phyloP scores from a whole-genome alignment of 2,797 vertebrate genomes.

The Sebastolobus alascanus region DNA sequence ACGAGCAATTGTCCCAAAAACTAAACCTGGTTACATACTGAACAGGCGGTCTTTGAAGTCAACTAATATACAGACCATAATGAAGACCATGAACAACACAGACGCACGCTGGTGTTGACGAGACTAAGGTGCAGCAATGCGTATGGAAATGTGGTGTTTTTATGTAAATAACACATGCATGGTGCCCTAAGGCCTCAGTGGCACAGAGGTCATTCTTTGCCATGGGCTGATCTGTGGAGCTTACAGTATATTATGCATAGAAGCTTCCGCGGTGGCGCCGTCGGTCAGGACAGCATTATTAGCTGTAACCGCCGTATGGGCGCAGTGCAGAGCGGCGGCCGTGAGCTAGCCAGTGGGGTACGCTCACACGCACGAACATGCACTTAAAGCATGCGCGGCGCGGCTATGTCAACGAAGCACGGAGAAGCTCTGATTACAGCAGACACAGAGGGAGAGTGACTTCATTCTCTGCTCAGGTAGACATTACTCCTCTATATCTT shows the following conservation, averaged over 20 bases:
- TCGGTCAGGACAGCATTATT: neutral
- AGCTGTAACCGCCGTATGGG: too few relatives aligned
- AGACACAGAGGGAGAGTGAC: neutral
- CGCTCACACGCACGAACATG: neutral
- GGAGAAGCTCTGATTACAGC: neutral
- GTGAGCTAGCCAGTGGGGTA: neutral
- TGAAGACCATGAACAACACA: neutral
- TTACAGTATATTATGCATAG: neutral
- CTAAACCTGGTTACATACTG: neutral
- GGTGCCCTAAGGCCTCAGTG: neutral
- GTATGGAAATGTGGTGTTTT: neutral
- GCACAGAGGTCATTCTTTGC: constrained; percentile 11
- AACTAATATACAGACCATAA: neutral
- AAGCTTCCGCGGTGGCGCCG: neutral
- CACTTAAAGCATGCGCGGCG: too few relatives aligned
- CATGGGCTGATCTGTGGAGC: constrained; percentile 17
- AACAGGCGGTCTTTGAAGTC: neutral
- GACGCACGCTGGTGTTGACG: neutral
- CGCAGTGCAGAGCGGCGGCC: too few relatives aligned
- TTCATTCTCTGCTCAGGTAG: neutral
- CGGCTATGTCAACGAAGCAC: too few relatives aligned
- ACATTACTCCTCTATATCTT: neutral
- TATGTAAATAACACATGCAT: constrained; percentile 10
- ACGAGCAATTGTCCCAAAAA: neutral
- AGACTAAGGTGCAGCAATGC: neutral